phyloP scores from a whole-genome alignment of 37 sponge, comb jelly and placozoan species.

The Diacarnus erythraeanus region DNA sequence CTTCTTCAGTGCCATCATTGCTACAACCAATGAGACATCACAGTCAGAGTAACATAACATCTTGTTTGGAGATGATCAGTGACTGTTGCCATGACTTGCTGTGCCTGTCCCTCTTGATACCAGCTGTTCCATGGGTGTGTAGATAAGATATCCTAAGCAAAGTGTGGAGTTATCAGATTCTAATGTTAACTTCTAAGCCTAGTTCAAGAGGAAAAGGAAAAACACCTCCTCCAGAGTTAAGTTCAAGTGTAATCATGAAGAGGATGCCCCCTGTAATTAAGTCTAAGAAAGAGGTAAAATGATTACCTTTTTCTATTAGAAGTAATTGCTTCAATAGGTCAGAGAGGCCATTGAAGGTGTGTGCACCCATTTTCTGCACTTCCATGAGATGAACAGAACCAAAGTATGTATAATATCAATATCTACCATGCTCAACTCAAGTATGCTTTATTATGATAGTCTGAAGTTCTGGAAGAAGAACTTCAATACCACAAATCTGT shows the following conservation, averaged over 20 bases:
- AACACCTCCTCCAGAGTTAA: not conserved
- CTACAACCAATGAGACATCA: slow-evolving; percentile 26
- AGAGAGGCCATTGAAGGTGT: slow-evolving; percentile 30
- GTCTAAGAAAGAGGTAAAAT: slow-evolving; percentile 51
- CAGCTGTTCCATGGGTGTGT: slow-evolving; percentile 60
- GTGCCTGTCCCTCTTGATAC: slow-evolving; percentile 60
- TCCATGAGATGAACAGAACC: slow-evolving; percentile 2
- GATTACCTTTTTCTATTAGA: not conserved
- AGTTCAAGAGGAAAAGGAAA: not conserved
- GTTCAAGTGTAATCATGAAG: slow-evolving; percentile 19
- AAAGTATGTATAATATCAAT: slow-evolving; percentile 15
- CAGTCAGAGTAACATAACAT: not conserved
- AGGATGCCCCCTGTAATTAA: slow-evolving; percentile 26
- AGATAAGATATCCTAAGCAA: no score
- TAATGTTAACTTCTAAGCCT: not conserved
- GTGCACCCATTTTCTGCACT: slow-evolving; percentile 19
- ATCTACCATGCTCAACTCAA: not conserved
- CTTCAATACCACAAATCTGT: slow-evolving; percentile 41
- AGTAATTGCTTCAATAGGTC: slow-evolving; percentile 13
- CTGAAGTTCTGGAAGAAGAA: slow-evolving; percentile 33
- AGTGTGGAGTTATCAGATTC: no score
- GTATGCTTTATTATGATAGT: slow-evolving; percentile 16
- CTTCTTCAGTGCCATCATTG: slow-evolving; percentile 5
- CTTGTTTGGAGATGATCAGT: slow-evolving; percentile 23
- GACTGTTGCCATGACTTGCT: slow-evolving; percentile 48